Base-by-base conservation (phyloP, 2,113 vertebrate species). In the Astur gentilis region DNA sequence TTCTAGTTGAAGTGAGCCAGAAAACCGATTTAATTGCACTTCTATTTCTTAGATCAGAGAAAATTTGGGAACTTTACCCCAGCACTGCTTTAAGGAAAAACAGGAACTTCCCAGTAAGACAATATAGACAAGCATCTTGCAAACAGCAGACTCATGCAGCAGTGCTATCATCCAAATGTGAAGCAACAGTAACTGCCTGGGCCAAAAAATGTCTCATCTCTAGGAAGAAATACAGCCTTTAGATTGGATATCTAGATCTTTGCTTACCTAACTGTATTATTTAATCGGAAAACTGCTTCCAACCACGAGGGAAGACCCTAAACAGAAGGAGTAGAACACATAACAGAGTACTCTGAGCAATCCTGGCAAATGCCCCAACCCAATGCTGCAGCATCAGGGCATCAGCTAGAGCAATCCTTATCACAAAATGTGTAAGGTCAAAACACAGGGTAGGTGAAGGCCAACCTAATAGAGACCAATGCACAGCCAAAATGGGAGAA, bases 361-460 rank as follows among this genome's bases (percentile, higher is more conserved):
- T 20, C 11, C 2, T 22, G n/a, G 47, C n/a, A 34, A 77, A 71
- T 6, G 2, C 4, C 12, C 47, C 32, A 54, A n/a, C 20, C 14
- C 67, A 79, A 29, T 2, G 2, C 45, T 44, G 32, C 67, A 49
- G 55, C 2, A 22, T 11, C 44, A 32, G 34, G 54, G 14, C 71
- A 88, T 31, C 36, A 45, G 55, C 44, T 31, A 40, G 12, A 83
- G 34, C 49, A 78, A 70, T 23, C 42, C 27, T 75, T 9, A 32
- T 10, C 16, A 58, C 36, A 78, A 42, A 70, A 73, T 22, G 17
- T 36, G 4, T 36, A 87, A 69, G 38, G 21, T 71, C 71, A 87
- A 49, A 90, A 72, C 0, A 1, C 38, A 75, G 3, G 1, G 4
- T 1, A 7, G 47, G 32, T 78, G 32, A 78, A 71, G 52, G n/a